Evolutionary conservation across 2,797 vertebrate genomes (phyloP).

Genomic region (Toxotes lorentzi): DNA sequence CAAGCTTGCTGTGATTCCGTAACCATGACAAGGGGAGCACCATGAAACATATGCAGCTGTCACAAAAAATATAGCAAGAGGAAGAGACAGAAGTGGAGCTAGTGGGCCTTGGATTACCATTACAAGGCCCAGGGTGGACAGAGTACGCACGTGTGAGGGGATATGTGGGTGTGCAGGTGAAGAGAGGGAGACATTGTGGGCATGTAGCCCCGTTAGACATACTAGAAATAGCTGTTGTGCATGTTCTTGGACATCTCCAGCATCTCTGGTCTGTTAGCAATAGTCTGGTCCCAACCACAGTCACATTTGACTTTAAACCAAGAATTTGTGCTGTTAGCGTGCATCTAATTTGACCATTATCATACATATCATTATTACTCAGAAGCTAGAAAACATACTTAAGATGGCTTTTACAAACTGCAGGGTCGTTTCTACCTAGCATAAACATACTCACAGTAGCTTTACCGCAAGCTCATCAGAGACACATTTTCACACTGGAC

Average conservation of each 20-base stretch:
- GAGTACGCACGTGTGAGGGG: constrained; percentile 80
- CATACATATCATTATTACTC: constrained; percentile 33
- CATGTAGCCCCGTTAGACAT: constrained; percentile 57
- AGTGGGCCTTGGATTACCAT: constrained; percentile 88
- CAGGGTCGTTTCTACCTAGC: neutral
- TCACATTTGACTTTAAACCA: constrained; percentile 6
- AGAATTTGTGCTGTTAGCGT: neutral
- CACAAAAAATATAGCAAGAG: constrained; percentile 77
- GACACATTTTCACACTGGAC: neutral
- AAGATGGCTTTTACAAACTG: neutral
- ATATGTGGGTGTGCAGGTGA: constrained; percentile 78
- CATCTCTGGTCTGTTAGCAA: constrained; percentile 45
- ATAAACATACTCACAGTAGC: neutral
- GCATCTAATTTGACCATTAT: neutral
- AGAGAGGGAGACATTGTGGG: constrained; percentile 70
- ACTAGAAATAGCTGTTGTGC: constrained; percentile 60
- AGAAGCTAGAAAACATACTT: constrained; percentile 1
- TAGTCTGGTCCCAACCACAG: constrained; percentile 20
- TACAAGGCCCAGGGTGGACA: constrained; percentile 88
- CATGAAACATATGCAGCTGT: constrained; percentile 84
- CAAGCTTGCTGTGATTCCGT: constrained; percentile 94
- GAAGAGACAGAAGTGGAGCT: constrained; percentile 74
- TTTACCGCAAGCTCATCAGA: neutral
- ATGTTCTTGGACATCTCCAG: constrained; percentile 57
- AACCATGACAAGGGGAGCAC: constrained; percentile 94